phyloP scores from a whole-genome alignment of 2,113 vertebrate species.

The Muntiacus reevesi region DNA sequence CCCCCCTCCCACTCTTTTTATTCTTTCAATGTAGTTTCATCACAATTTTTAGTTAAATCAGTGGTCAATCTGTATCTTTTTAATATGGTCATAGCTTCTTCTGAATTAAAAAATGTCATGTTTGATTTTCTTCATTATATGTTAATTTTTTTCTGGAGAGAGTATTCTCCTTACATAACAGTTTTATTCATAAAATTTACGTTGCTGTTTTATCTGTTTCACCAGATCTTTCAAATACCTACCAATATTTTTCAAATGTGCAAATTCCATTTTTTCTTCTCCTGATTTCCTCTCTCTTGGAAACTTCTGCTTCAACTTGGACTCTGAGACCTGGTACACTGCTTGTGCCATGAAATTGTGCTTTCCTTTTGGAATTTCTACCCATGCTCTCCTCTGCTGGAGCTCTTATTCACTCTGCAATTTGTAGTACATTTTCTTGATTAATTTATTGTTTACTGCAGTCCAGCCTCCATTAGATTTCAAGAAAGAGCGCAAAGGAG shows the following conservation, averaged over 20 bases:
- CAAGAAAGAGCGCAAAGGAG: not conserved
- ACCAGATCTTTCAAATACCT: not conserved
- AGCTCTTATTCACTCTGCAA: not conserved
- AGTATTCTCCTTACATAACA: not conserved
- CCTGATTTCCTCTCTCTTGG: not conserved
- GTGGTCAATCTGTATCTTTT: not conserved
- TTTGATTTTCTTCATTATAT: not conserved
- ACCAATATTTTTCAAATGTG: not conserved
- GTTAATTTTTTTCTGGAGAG: not conserved
- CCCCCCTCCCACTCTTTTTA: not conserved
- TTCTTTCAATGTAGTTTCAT: not conserved
- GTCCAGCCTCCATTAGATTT: not conserved
- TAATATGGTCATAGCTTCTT: not conserved
- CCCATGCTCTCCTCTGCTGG: not conserved
- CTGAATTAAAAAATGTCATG: not conserved
- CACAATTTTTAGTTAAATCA: not conserved
- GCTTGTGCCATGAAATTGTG: rapidly evolving
- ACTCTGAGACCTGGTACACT: not conserved
- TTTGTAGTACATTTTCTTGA: not conserved
- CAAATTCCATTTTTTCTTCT: not conserved
- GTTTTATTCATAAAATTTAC: not conserved
- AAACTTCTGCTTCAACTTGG: not conserved
- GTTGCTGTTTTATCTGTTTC: not conserved
- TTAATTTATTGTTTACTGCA: not conserved
- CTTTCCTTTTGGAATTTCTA: not conserved